These are phyloP conservation scores for Flabesymbios commensalis DNA, from an alignment of 2,888 invertebrate genomes.

Conservation along the genomic window DNA sequence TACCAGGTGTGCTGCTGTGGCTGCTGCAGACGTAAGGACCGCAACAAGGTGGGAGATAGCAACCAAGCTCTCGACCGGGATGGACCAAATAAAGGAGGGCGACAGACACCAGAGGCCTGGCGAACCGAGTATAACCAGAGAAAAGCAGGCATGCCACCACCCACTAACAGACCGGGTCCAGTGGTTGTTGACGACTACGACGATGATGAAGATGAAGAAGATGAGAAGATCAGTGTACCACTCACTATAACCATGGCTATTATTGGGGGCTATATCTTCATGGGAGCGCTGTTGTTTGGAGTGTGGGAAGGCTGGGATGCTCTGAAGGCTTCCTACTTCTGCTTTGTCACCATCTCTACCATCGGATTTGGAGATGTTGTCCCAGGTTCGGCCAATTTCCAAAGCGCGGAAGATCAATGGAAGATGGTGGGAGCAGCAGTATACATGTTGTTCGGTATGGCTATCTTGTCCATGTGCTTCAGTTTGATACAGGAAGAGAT, in stretches of 20 bases:
- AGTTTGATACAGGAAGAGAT: slow-evolving; percentile 61
- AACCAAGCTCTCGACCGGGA: no score
- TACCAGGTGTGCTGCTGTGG: slow-evolving; percentile 55
- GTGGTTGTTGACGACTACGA: background rate
- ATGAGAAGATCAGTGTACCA: slow-evolving; percentile 57
- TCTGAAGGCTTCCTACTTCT: slow-evolving; percentile 57
- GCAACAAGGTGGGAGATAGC: no score
- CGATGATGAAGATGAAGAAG: slow-evolving; percentile 52
- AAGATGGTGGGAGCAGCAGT: slow-evolving; percentile 54
- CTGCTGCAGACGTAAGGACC: slow-evolving; percentile 42
- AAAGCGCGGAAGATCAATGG: slow-evolving; percentile 40
- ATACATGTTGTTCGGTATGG: slow-evolving; percentile 61
- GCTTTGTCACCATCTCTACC: slow-evolving; percentile 60
- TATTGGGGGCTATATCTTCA: slow-evolving; percentile 58
- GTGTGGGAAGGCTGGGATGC: slow-evolving; percentile 59
- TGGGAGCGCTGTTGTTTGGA: slow-evolving; percentile 58
- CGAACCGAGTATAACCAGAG: slow-evolving; percentile 18
- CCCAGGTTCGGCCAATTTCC: slow-evolving; percentile 44
- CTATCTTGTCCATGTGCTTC: slow-evolving; percentile 62
- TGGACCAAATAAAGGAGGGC: no score
- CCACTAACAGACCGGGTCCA: no score
- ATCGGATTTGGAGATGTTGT: slow-evolving; percentile 59
- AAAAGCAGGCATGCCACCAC: background rate
- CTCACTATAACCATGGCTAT: slow-evolving; percentile 59
- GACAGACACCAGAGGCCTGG: slow-evolving; percentile 30